These are phyloP conservation scores for Pedetes capensis DNA, from an alignment of 2,113 vertebrate species.

Conservation along the genomic window DNA sequence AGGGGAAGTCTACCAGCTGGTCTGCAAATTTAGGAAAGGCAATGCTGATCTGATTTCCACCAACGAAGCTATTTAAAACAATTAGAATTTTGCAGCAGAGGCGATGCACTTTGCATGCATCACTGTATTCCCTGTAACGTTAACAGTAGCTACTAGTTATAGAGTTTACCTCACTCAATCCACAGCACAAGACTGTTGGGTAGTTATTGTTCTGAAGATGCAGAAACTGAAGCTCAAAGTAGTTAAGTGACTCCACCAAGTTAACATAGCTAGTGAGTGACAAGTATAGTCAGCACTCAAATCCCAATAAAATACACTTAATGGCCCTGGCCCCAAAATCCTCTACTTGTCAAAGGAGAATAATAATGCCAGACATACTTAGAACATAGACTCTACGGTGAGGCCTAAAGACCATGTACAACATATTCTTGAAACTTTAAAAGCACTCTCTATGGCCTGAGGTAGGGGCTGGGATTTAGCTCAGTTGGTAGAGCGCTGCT, in stretches of 20 bases:
- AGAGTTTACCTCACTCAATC: background rate
- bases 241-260: background rate
- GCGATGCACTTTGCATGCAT: background rate
- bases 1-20: background rate
- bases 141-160: background rate
- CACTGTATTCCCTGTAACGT: background rate
- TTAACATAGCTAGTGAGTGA: background rate
- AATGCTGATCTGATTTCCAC: background rate
- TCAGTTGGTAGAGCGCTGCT: background rate
- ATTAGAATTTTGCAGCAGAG: background rate
- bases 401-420: background rate
- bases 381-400: background rate
- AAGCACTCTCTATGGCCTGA: background rate
- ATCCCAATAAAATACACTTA: background rate
- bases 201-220: background rate
- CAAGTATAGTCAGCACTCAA: background rate
- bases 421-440: constrained; percentile 38
- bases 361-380: background rate
- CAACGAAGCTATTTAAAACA: constrained; percentile 9
- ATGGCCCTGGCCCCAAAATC: background rate
- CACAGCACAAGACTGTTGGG: background rate
- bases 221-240: no score
- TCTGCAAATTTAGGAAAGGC: background rate
- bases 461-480: no score
- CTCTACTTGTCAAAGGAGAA: background rate